These are phyloP conservation scores for Agriopis aurantiaria DNA, from an alignment of 2,888 invertebrate species.

Conservation along the genomic window DNA sequence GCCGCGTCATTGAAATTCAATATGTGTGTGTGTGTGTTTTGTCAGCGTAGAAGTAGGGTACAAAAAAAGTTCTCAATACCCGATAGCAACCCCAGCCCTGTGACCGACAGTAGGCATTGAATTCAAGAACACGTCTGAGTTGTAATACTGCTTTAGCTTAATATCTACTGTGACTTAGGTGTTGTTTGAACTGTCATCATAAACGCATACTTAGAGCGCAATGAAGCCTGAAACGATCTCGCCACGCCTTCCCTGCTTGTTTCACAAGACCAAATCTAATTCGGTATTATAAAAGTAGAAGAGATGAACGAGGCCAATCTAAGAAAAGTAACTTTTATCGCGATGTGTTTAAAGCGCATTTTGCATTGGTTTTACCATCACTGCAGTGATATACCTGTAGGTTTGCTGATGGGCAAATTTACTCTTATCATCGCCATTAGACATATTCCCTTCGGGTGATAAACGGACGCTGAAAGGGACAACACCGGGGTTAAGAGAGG, in stretches of 20 bases:
- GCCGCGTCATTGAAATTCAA: no score
- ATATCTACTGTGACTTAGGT: no score
- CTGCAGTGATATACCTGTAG: conserved; percentile 87
- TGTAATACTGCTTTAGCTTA: no score
- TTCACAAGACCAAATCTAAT: not conserved
- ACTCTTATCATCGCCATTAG: conserved; percentile 89
- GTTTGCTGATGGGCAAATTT: conserved; percentile 91
- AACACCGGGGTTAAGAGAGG: conserved; percentile 81
- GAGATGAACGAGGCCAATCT: not conserved
- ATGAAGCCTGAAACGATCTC: conserved; percentile 1
- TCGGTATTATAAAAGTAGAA: not conserved
- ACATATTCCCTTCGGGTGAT: conserved; percentile 87
- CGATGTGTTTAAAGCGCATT: conserved; percentile 23
- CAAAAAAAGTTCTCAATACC: no score
- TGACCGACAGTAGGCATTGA: no score
- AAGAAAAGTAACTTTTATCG: not conserved
- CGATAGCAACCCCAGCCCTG: no score
- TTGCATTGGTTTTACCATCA: conserved; percentile 44
- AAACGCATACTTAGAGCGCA: not conserved
- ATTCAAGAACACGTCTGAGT: no score
- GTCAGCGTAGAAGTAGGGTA: no score
- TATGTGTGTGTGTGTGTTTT: no score
- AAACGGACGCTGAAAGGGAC: conserved; percentile 88
- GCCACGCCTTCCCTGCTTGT: not conserved
- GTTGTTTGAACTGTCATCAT: no score